Base-by-base conservation (phyloP, 2,113 vertebrate species). In the Vulpes ferrilata region DNA sequence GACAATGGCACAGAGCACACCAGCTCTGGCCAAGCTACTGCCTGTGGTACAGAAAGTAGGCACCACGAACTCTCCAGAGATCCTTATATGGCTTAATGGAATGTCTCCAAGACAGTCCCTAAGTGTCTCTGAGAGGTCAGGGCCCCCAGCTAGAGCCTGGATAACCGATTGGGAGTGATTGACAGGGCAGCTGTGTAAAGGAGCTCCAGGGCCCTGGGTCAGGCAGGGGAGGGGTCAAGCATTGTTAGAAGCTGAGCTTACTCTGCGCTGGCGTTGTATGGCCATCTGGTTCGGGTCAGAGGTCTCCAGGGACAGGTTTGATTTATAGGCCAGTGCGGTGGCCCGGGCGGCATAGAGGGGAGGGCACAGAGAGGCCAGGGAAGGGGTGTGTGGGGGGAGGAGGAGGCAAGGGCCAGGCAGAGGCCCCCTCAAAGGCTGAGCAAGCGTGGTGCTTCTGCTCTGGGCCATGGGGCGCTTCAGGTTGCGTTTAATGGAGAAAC, bases 231-330 rank as follows among this genome's bases (percentile, higher is more conserved):
- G 60, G 57, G 87, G 67, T 22, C 67, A n/a, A 43, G 86, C 93
- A 25, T 35, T 64, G 87, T 60, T 94, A 94, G 92, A 73, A 67
- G 88, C 92, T 43, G 85, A 96, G 93, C 78, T 76, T 90, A 43
- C 83, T 67, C 84, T 19, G 85, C 20, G 88, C 69, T 2, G 92
- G 62, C 0, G 0, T 5, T 93, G 73, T 87, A 35, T 1, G 64
- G 97, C 98, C 97, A 98, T 98, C 96, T 98, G 98, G 98, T 97
- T 90, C 88, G 78, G 97, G 98, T 98, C 98, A 98, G 97, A 98
- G 98, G 97, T 96, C 97, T 98, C 95, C 76, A 67, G 95, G 94
- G 97, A 95, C 87, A n/a, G 25, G 94, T 84, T 81, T 98, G 97
- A 98, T 98, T 98, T 98, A 98, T 96, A 95, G 94, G 64, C 69